Evolutionary conservation across 2,888 invertebrate species (phyloP).

Genomic region (Oxytorus armatus): DNA sequence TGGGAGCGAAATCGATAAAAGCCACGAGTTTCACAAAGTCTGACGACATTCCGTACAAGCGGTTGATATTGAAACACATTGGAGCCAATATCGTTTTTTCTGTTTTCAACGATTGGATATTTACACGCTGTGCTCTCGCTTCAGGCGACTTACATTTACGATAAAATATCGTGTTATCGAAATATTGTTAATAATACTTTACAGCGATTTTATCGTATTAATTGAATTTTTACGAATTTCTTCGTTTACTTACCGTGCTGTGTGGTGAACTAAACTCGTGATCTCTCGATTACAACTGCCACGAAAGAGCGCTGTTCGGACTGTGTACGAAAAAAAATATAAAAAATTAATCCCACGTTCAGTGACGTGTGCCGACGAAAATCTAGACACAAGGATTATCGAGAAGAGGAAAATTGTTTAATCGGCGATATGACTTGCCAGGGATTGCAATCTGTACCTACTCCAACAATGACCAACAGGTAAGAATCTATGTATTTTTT

Average conservation of each 20-base stretch:
- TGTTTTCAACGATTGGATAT: constrained; percentile 14
- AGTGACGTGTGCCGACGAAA: constrained; percentile 76
- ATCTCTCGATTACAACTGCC: background rate
- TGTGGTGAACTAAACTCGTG: background rate
- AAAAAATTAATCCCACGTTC: constrained; percentile 76
- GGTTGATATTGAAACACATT: constrained; percentile 17
- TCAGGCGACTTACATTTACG: background rate
- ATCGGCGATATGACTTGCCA: constrained; percentile 76
- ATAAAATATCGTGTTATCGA: background rate
- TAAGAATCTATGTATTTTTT: constrained; percentile 67
- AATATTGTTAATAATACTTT: background rate
- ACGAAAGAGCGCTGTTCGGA: background rate
- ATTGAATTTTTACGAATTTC: background rate
- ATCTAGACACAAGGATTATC: constrained; percentile 53
- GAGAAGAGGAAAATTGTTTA: constrained; percentile 35
- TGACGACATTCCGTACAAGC: constrained; percentile 64
- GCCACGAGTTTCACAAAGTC: constrained; percentile 38
- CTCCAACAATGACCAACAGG: constrained; percentile 73
- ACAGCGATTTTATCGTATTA: background rate
- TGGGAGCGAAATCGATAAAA: constrained; percentile 65
- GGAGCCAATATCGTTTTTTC: background rate
- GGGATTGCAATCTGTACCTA: constrained; percentile 69
- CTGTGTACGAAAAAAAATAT: background rate
- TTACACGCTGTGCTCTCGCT: background rate
- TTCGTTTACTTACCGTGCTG: background rate